Conservation (phyloP, 2,113 vertebrate genomes). For the Vanacampus margaritifer region DNA sequence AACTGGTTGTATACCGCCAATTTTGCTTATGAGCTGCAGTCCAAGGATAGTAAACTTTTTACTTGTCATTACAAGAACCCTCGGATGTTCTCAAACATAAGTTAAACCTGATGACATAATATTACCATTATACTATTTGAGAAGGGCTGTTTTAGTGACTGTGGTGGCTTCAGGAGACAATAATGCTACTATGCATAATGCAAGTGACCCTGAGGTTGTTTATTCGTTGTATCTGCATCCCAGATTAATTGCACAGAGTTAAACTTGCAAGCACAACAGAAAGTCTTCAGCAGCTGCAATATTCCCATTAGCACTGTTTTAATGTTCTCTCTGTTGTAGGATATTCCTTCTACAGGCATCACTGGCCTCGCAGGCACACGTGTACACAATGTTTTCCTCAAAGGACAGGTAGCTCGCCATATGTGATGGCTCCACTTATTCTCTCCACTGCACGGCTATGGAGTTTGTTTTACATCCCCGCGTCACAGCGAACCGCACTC, state of each 20-base stretch:
- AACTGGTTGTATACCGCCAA: no score
- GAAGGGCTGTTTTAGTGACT: not conserved
- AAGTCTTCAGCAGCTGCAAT: not conserved
- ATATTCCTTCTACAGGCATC: conserved; percentile 15
- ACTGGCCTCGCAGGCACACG: not conserved
- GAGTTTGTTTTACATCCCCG: conserved; percentile 39
- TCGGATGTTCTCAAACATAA: no score
- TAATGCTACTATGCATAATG: not conserved
- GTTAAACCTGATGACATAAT: no score
- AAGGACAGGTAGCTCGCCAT: conserved; percentile 22
- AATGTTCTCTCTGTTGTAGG: conserved; percentile 6
- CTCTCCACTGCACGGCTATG: conserved; percentile 30
- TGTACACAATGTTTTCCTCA: conserved; percentile 13
- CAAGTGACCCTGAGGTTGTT: not conserved
- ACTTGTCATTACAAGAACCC: no score
- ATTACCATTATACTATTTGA: no score
- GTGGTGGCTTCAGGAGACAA: not conserved
- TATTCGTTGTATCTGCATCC: not conserved
- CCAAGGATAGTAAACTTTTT: no score
- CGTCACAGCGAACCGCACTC: conserved; percentile 13
- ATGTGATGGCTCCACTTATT: conserved; percentile 38
- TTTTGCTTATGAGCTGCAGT: no score
- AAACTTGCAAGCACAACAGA: not conserved
- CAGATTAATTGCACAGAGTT: conserved; percentile 4
- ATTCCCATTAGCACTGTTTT: conserved; percentile 1